Base-by-base conservation (phyloP, 2,888 invertebrate species). In the Cynaeus angustus region DNA sequence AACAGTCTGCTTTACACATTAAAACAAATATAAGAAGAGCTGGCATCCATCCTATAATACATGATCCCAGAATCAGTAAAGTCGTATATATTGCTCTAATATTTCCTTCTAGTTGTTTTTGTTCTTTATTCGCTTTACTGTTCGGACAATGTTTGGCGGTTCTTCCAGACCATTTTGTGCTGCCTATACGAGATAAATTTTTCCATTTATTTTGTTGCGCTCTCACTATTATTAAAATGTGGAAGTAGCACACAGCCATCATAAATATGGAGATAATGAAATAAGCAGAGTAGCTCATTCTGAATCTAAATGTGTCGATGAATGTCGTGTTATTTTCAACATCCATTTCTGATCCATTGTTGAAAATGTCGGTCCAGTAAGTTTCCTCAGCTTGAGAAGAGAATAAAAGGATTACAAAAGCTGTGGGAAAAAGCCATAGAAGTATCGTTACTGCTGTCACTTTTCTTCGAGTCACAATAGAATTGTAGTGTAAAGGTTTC, bases 21-120 rank as follows among this genome's bases (percentile, higher is more conserved):
- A 91, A 81, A 16, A 88, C 83, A 82, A 86, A 90, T 67, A 87
- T 84, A 5, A 89, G 76, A 1, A 88, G 86, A 0, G 89, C 90
- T 0, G 91, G 91, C 81, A 89, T 85, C 89, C 90, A 90, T 0
- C 91, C 90, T 8, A 90, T 77, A 7, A 87, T 78, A 77, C 88
- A 90, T 0, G 86, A 86, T 28, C 90, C 90, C 28, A 91, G 83
- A 72, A 91, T 91, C 53, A 90, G 83, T 30, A 90, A 82, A 0
- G 91, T 91, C 0, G 91, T 91, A 74, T 87, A 84, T 41, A 91
- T 85, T 5, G 90, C 90, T 79, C 89, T 88, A 62, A 87, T 83
- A 71, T 86, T 88, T 12, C 85, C 84, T 67, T 86, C 84, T 78
- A 86, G 82, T 73, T 85, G 83, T 28, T 79, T 78, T 71, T 83